These are phyloP conservation scores for Endotricha flammealis DNA, from an alignment of 2,888 invertebrate genomes.

Conservation along the genomic window DNA sequence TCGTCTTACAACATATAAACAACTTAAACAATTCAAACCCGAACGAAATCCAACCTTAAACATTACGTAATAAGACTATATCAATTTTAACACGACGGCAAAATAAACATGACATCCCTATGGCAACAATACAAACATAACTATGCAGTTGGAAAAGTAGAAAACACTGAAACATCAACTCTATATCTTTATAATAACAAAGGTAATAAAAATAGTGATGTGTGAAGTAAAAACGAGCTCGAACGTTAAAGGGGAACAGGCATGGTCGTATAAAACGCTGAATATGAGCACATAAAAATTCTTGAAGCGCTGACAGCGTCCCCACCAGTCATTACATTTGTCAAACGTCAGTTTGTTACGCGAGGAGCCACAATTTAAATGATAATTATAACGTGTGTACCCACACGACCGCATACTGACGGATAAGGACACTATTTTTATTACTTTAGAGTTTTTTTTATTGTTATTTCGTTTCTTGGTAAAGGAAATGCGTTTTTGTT, in stretches of 20 bases:
- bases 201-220: background rate
- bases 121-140: constrained; percentile 1
- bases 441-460: constrained; percentile 23
- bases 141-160: background rate
- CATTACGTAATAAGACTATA: constrained; percentile 8
- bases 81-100: constrained; percentile 7
- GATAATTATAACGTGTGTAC: constrained; percentile 67
- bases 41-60: constrained; percentile 23
- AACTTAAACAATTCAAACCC: background rate
- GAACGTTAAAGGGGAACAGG: constrained; percentile 56
- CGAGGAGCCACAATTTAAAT: constrained; percentile 71
- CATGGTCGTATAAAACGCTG: constrained; percentile 69
- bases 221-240: constrained; percentile 26
- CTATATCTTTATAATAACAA: constrained; percentile 14
- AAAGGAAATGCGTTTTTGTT: background rate
- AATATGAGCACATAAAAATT: constrained; percentile 77
- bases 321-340: constrained; percentile 73
- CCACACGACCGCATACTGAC: constrained; percentile 26
- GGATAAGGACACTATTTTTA: constrained; percentile 30
- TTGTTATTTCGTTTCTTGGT: constrained; percentile 6
- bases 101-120: constrained; percentile 12
- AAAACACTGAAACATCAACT: constrained; percentile 15
- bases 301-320: constrained; percentile 63
- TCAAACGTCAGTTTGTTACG: constrained; percentile 72
- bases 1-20: constrained; percentile 16